Conservation (phyloP, 1,140 invertebrate genomes). For the Cephus cinctus region DNA sequence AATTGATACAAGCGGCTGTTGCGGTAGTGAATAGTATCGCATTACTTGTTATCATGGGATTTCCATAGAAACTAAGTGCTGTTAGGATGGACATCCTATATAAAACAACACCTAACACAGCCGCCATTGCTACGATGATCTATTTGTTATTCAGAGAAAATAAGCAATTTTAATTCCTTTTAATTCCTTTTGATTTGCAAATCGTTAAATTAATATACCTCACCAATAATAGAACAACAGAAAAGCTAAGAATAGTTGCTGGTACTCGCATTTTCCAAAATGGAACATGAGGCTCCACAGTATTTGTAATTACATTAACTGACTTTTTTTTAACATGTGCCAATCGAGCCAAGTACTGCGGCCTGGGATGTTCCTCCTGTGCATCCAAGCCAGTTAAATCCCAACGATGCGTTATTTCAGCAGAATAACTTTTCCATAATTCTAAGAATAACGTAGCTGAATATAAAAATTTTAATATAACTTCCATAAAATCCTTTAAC, state of each 20-base stretch:
- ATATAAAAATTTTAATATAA: background rate
- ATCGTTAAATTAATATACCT: conserved; percentile 19
- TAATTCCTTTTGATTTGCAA: background rate
- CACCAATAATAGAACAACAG: conserved; percentile 78
- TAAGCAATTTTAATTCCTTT: background rate
- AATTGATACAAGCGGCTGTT: conserved; percentile 84
- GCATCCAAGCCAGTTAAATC: conserved; percentile 85
- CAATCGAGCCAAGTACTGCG: conserved; percentile 74
- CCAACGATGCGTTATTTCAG: conserved; percentile 89
- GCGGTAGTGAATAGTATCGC: conserved; percentile 79
- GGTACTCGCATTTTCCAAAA: conserved; percentile 87
- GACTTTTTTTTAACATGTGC: conserved; percentile 70
- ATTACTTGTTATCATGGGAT: conserved; percentile 67
- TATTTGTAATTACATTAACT: conserved; percentile 75
- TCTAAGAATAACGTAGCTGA: conserved; percentile 84
- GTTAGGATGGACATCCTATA: conserved; percentile 89
- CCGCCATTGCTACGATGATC: conserved; percentile 77
- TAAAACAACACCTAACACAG: conserved; percentile 87
- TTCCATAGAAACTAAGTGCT: conserved; percentile 62
- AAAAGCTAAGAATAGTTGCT: conserved; percentile 80
- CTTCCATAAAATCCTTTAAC: conserved; percentile 1
- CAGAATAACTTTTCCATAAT: conserved; percentile 92
- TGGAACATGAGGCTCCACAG: conserved; percentile 78
- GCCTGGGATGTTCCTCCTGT: conserved; percentile 84
- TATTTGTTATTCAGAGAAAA: conserved; percentile 33